Percentiles rank a stretch among this genome's conserved stretches.
Evolutionary conservation across 2,113 vertebrate species (phyloP).

Genomic region (Rostratula benghalensis): DNA sequence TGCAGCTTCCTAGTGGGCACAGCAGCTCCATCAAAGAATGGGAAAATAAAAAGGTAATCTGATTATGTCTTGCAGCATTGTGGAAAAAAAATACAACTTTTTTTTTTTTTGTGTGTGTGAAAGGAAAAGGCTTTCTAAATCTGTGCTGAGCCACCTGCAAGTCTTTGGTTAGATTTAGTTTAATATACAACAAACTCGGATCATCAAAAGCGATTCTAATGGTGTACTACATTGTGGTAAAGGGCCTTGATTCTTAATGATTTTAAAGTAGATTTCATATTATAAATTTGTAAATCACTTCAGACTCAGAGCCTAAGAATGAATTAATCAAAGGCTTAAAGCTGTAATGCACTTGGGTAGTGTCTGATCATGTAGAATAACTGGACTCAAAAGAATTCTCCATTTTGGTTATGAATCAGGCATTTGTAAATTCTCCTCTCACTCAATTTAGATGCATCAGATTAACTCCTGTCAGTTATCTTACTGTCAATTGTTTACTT

Average conservation of each 20-base stretch:
- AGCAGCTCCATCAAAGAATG: slow-evolving; percentile 77
- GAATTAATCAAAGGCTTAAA: neutral
- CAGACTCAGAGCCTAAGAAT: neutral
- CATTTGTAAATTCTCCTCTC: neutral
- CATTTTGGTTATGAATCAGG: neutral
- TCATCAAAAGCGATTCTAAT: neutral
- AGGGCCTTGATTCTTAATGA: neutral
- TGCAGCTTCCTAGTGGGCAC: slow-evolving; percentile 76
- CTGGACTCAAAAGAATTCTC: neutral
- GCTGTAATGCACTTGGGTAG: neutral
- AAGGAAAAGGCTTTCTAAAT: neutral
- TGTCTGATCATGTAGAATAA: neutral
- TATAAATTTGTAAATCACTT: neutral
- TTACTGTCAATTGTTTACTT: neutral
- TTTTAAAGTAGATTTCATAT: neutral
- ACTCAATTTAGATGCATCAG: neutral
- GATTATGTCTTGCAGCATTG: neutral
- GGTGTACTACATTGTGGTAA: neutral
- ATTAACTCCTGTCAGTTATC: neutral
- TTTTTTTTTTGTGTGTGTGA: neutral
- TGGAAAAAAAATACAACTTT: neutral
- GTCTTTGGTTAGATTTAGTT: neutral
- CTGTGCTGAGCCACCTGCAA: neutral
- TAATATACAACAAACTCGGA: neutral
- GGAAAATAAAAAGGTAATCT: slow-evolving; percentile 85